Base-by-base conservation (phyloP, 2,797 vertebrate species). In the Silurus aristotelis region DNA sequence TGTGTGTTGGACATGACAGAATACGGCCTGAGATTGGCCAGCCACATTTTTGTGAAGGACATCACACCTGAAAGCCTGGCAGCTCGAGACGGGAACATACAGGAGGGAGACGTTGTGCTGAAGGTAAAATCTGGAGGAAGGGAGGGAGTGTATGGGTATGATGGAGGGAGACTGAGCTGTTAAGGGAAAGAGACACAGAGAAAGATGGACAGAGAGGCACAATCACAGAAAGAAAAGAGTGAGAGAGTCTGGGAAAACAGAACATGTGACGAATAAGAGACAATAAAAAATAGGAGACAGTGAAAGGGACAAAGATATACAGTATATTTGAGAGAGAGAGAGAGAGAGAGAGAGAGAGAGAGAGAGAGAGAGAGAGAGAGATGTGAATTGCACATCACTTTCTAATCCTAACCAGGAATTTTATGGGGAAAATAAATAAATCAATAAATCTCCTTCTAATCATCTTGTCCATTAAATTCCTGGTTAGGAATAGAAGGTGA, bases 11-110 rank as follows among this genome's bases (percentile, higher is more conserved):
- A 55, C 84, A 95, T 6, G 17, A 55, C 84, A 95, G 98, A 99
- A 87, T 99, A 99, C 87, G 98, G 98, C 89, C 95, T 99, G 87
- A 96, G 98, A 68, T 93, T 99, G 94, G 98, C 98, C 89, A 99
- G 98, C 93, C 98, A 99, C 93, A 99, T 99, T 91, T 99, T 99
- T 92, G 98, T 99, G 89, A 99, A 99, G 92, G 98, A 99, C 94
- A 99, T 99, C 93, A 99, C 98, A 71, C 97, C 98, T 27, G 98
- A 99, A 89, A 99, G 98, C 89, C 94, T 99, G 89, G 98, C 98
- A 91, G 98, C 98, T 81, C 95, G 97, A 93, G 98, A 99, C 86
- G 98, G 98, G 91, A 99, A 98, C 93, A 99, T 99, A 91, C 97
- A 99, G 94, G 98, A 99, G 94, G 98, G 98, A 87, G 98, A 99